These are phyloP conservation scores for Drosophila azteca DNA, from an alignment of 1,140 invertebrate species.

Conservation along the genomic window DNA sequence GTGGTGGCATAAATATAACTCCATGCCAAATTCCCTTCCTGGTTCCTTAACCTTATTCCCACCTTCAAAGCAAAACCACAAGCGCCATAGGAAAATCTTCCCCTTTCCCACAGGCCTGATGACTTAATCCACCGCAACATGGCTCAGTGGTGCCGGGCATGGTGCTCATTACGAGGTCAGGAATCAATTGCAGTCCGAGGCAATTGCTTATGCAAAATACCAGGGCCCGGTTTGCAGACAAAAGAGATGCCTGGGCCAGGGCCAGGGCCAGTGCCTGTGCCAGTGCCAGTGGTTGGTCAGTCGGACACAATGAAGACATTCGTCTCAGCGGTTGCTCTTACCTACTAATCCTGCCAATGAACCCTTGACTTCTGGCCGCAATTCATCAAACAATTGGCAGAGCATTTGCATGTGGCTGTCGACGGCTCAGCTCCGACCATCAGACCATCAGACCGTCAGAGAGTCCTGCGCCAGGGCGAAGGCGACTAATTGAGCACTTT, in stretches of 20 bases:
- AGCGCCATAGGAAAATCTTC: slow-evolving; percentile 15
- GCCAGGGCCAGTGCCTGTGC: neutral
- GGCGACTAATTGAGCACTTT: slow-evolving; percentile 77
- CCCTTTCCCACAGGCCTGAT: slow-evolving; percentile 24
- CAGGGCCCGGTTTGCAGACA: slow-evolving; percentile 1
- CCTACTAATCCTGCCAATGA: slow-evolving; percentile 62
- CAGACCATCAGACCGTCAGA: neutral
- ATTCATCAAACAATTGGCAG: slow-evolving; percentile 70
- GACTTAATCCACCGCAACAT: slow-evolving; percentile 53
- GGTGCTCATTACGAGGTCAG: slow-evolving; percentile 52
- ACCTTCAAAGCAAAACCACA: slow-evolving; percentile 37
- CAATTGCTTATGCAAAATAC: slow-evolving; percentile 54
- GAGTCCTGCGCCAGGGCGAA: slow-evolving; percentile 10
- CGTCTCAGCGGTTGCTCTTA: slow-evolving; percentile 28
- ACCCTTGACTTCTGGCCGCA: slow-evolving; percentile 60
- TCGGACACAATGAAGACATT: slow-evolving; percentile 55
- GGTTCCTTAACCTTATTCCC: slow-evolving; percentile 18
- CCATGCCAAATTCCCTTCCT: slow-evolving; percentile 5
- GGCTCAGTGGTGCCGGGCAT: slow-evolving; percentile 40
- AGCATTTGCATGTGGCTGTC: slow-evolving; percentile 49
- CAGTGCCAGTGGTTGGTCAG: slow-evolving; percentile 3
- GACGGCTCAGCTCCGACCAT: slow-evolving; percentile 2
- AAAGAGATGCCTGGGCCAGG: neutral
- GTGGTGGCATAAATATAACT: neutral
- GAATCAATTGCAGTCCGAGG: slow-evolving; percentile 47